These are phyloP conservation scores for Mythimna ferrago DNA, from an alignment of 2,888 invertebrate genomes.

Conservation along the genomic window DNA sequence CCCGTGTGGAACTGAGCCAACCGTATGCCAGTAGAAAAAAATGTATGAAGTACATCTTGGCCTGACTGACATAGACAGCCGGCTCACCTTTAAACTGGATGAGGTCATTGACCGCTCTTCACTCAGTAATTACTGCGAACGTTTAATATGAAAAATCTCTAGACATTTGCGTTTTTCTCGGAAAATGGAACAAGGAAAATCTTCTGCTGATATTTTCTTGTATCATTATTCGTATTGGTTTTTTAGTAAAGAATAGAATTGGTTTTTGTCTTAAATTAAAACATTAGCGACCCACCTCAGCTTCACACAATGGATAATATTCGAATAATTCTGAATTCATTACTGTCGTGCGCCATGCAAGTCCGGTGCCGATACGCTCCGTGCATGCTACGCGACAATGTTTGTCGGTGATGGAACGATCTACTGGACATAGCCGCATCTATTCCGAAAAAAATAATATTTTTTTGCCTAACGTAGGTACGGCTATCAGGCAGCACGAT, in stretches of 20 bases:
- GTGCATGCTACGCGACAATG: too few relatives aligned
- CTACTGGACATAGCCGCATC: too few relatives aligned
- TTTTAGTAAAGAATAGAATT: background rate
- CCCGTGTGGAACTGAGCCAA: slow-evolving; percentile 68
- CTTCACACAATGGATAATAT: too few relatives aligned
- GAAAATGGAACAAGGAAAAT: background rate
- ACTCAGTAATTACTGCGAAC: slow-evolving; percentile 10
- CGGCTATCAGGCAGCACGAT: too few relatives aligned
- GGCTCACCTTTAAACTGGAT: slow-evolving; percentile 52
- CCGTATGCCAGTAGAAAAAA: slow-evolving; percentile 59
- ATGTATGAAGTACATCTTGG: slow-evolving; percentile 52
- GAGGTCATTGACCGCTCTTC: slow-evolving; percentile 47
- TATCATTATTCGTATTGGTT: background rate
- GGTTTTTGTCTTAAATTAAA: background rate
- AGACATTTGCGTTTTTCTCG: background rate
- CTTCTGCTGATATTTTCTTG: slow-evolving; percentile 2
- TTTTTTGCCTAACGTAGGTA: too few relatives aligned
- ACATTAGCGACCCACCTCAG: background rate
- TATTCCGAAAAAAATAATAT: too few relatives aligned
- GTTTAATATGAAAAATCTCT: slow-evolving; percentile 11
- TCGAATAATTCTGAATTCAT: too few relatives aligned
- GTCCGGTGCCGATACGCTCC: too few relatives aligned
- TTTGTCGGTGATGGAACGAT: too few relatives aligned
- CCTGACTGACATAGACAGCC: slow-evolving; percentile 59
- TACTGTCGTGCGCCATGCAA: too few relatives aligned